Evolutionary conservation across 2,888 invertebrate species (phyloP), one percentile per base, ranked within the genome.

Genomic region (Sarcophaga carnaria): DNA sequence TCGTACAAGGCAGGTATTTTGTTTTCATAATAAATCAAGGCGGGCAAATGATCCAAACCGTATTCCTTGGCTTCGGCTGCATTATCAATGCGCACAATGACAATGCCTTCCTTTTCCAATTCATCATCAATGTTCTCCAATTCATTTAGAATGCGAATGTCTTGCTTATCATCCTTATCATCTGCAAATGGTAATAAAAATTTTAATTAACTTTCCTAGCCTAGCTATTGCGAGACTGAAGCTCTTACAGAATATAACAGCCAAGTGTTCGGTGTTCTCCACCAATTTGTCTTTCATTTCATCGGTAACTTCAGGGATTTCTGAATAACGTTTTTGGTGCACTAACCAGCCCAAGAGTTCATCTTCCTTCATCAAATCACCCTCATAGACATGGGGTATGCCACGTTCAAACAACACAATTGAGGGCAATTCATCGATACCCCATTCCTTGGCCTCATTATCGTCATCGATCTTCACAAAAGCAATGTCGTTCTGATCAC

Each of bases 41-140:
- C 93, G 54, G 93, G 98, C 17, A 98, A 94, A 92, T 97, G 97
- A 92, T 97, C 97, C 88, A 98, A 97, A 83, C 98, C 98, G 90
- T 96, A 98, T 93, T 98, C 97, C 92, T 97, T 97, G 5, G 98
- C 98, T 94, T 98, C 98, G 27, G 96, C 97, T 76, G 97, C 96
- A 91, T 98, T 97, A 92, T 97, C 97, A 92, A 98, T 97, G 86
- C 98, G 96, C 11, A 98, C 97, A 88, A 98, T 97, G 14, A 97
- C 97, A 89, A 98, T 98, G 6, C 97, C 97, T 94, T 98, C 97
- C 91, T 96, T 97, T 93, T 98, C 97, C 80, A 97, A 93, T 90
- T 98, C 98, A 92, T 98, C 98, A 90, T 98, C 98, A 90, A 98
- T 98, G 92, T 98, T 98, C 93, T 98, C 98, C 88, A 98, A 93